These are phyloP conservation scores for Parauchenoglanis punctatus DNA, from an alignment of 2,797 vertebrate species.

Conservation along the genomic window DNA sequence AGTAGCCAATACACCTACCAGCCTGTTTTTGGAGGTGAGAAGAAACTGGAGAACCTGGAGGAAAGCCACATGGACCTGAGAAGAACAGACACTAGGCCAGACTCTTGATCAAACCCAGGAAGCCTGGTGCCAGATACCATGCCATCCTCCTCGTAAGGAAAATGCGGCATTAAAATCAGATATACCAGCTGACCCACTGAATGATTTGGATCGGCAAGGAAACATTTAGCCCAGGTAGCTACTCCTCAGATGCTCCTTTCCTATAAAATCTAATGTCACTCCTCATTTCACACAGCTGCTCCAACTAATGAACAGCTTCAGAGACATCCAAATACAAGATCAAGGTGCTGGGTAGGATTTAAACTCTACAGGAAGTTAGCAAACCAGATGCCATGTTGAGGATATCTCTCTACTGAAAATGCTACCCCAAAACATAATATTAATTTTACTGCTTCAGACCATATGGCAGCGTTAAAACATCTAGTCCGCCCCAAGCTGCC, in stretches of 20 bases:
- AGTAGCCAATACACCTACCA: neutral
- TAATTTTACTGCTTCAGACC: neutral
- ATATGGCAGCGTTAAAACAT: constrained; percentile 5
- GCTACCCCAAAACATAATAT: neutral
- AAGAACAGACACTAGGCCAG: neutral
- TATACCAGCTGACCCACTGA: neutral
- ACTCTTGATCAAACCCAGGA: neutral
- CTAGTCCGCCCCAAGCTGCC: neutral
- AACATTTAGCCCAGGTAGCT: neutral
- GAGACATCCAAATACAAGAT: neutral
- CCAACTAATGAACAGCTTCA: neutral
- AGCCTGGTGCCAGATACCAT: neutral
- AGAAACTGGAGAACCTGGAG: neutral
- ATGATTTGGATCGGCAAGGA: neutral
- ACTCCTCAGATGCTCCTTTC: neutral
- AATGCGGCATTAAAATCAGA: neutral
- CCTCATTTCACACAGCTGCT: neutral
- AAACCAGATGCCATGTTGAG: neutral
- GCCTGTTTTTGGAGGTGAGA: neutral
- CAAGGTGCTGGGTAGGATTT: neutral
- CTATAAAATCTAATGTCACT: neutral
- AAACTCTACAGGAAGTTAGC: constrained; percentile 3
- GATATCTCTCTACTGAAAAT: neutral
- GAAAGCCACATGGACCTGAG: neutral
- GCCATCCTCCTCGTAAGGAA: neutral